Evolutionary conservation across 2,888 invertebrate species (phyloP).

Genomic region (Eucera pruinosa): DNA sequence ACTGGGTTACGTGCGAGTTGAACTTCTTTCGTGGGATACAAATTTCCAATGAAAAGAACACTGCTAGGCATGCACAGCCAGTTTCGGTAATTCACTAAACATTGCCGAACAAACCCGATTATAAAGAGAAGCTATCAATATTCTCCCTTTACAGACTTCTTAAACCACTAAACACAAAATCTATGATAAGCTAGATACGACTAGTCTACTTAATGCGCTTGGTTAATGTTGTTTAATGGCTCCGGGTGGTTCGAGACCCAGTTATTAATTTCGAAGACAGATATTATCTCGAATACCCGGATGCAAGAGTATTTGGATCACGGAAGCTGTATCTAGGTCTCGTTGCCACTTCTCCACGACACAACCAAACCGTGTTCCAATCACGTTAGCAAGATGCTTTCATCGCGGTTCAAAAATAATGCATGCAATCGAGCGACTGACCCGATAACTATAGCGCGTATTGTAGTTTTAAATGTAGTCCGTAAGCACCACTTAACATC

Average conservation of each 20-base stretch:
- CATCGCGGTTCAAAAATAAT: conserved; percentile 3
- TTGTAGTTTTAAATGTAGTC: background rate
- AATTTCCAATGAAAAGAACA: background rate
- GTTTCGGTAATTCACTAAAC: background rate
- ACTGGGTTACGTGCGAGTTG: conserved; percentile 31
- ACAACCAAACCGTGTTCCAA: conserved; percentile 1
- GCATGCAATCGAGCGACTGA: background rate
- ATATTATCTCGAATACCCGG: conserved; percentile 43
- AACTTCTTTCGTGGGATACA: background rate
- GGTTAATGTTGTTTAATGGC: background rate
- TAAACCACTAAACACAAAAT: background rate
- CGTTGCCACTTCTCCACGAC: conserved; percentile 7
- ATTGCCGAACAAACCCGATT: background rate
- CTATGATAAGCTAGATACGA: background rate
- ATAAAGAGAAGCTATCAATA: too few relatives aligned
- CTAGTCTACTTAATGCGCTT: background rate
- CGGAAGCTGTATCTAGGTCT: conserved; percentile 36
- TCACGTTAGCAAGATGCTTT: background rate
- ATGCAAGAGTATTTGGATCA: conserved; percentile 38
- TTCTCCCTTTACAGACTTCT: background rate
- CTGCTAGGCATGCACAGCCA: background rate
- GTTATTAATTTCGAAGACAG: conserved; percentile 38
- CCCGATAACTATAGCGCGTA: background rate
- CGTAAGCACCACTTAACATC: conserved; percentile 6
- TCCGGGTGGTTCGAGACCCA: conserved; percentile 7